Base-by-base conservation (phyloP, 1,140 invertebrate genomes). In the Aphaenogaster ashmeadi region DNA sequence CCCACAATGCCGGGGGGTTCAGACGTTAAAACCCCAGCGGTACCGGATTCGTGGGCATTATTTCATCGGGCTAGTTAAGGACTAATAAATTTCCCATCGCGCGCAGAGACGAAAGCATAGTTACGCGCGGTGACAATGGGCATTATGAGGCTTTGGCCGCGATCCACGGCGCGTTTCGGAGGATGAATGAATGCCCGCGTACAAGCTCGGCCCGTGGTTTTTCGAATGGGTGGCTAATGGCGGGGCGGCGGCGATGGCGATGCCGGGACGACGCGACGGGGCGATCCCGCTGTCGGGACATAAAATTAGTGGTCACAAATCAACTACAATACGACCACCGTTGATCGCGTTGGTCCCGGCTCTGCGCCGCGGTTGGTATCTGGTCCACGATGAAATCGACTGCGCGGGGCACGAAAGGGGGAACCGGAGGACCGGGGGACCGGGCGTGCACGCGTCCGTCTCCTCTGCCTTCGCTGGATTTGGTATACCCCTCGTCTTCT, bases 271-370 rank as follows among this genome's bases (percentile, higher is more conserved):
- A 64, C 78, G 87, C 27, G 27, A 27, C 27, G 27, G 89, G 90
- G 75, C 92, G 91, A 89, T 90, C 89, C 67, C 78, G 50, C 85
- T 92, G 91, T 89, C 89, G 88, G 85, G 90, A 91, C 90, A 92
- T 91, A 88, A 94, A 94, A 94, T 94, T 94, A 94, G 93, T 91
- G 89, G 90, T 91, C 91, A 93, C 93, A 94, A 94, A 94, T 94
- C 94, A 94, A 94, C 90, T 92, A 93, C 91, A 88, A 91, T 92
- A 91, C 90, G 88, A 89, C 77, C 81, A 41, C 85, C 71, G 90
- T 90, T 88, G 88, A 36, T 71, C 47, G 36, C 80, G 54, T 75
- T 60, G 88, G 64, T 66, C 64, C 86, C 56, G 36, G 54, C 27
- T 58, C 60, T 60, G 8, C 54, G 38, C 33, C 74, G 52, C 75